Evolutionary conservation across 2,113 vertebrate species (phyloP), one percentile per base, ranked within the genome.

Genomic region (Centrocercus urophasianus): DNA sequence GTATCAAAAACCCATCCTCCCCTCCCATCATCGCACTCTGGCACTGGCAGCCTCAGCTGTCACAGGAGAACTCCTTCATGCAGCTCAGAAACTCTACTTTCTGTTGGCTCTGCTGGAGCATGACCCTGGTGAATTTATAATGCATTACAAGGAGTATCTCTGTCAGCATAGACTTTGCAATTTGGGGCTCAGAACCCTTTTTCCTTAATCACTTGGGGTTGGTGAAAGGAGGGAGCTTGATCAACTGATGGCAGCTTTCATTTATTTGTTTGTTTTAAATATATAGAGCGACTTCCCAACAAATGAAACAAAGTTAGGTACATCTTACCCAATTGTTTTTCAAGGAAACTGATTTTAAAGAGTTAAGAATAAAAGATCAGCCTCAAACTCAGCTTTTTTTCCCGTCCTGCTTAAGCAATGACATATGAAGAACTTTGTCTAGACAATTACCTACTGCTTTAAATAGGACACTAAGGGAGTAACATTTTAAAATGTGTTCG

Each of bases 361-460:
- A 71, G 24, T 76, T 93, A 77, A 48, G 7, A 34, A 83, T 76
- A 6, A 30, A 64, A 34, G 7, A 43, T 19, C 4, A 1, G 34
- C 22, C 47, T 50, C 59, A 84, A 34, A 0, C 36, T 34, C 76
- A 27, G 25, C 25, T 90, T 52, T 90, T 82, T 54, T 54, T 18
- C 21, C 4, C 74, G 81, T 60, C 71, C 78, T 81, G 45, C 24
- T 96, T 89, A 91, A 94, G 78, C 72, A 95, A 89, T 91, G 89
- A 88, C 80, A 95, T 59, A 40, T 90, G 71, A 94, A 93, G 89
- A 94, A 93, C 85, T 93, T 94, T 59, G 15, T 76, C 65, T 47
- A 22, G 90, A 77, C 72, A 70, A 67, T 90, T 94, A 85, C 65
- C 90, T 93, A 36, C n/a, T 78, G 30, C 85, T 93, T 86, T 94